These are phyloP conservation scores for Aromia moschata DNA, from an alignment of 2,888 invertebrate genomes.

Conservation along the genomic window DNA sequence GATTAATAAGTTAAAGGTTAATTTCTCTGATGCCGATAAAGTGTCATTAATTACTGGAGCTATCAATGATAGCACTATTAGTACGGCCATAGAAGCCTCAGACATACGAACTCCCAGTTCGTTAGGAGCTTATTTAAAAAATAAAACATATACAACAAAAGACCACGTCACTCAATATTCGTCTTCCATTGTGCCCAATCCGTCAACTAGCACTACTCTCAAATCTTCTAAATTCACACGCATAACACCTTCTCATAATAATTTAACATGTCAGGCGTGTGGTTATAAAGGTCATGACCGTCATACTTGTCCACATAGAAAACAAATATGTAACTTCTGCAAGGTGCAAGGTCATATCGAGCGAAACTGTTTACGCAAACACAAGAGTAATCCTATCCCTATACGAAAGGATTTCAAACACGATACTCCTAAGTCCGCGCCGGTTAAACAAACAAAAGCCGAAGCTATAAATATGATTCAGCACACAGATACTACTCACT, in stretches of 20 bases:
- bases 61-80: slow-evolving; percentile 2
- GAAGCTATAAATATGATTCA: background rate
- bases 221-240: slow-evolving; percentile 1
- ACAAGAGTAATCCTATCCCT: background rate
- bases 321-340: slow-evolving; percentile 9
- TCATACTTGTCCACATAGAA: background rate
- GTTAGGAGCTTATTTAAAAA: slow-evolving; percentile 1
- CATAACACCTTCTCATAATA: background rate
- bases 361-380: slow-evolving; percentile 9
- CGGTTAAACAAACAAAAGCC: background rate
- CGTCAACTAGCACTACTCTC: background rate
- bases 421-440: background rate
- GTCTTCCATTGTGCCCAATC: background rate
- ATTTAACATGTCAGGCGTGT: background rate
- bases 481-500: background rate
- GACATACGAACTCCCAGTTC: background rate
- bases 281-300: slow-evolving; percentile 4
- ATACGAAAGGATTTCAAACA: background rate
- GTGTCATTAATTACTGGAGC: background rate
- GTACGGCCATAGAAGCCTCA: slow-evolving; percentile 4
- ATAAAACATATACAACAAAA: background rate
- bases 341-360: slow-evolving; percentile 10
- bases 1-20: slow-evolving; percentile 1
- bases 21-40: slow-evolving; percentile 1
- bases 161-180: background rate